These are phyloP conservation scores for Pomacea maculata DNA, from an alignment of 1,140 invertebrate species.

Conservation along the genomic window DNA sequence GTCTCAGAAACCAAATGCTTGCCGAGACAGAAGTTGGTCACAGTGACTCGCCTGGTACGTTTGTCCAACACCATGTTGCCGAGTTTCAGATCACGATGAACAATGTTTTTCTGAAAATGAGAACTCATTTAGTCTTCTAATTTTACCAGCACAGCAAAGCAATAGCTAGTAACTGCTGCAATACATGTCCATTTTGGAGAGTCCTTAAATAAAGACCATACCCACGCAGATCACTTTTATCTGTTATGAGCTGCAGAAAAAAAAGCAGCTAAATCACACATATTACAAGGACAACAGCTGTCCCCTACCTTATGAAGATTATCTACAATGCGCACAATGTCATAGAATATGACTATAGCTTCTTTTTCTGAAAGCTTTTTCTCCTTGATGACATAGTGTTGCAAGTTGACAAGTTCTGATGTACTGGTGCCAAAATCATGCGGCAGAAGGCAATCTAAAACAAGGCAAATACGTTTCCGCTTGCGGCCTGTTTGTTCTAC, in stretches of 20 bases:
- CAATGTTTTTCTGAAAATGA: constrained; percentile 77
- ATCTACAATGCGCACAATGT: constrained; percentile 80
- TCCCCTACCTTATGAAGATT: constrained; percentile 77
- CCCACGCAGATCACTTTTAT: no score
- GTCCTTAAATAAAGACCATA: no score
- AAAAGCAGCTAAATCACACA: background rate
- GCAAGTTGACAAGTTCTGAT: constrained; percentile 78
- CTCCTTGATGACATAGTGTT: constrained; percentile 84
- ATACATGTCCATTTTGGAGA: no score
- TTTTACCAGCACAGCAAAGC: no score
- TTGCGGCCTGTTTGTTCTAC: constrained; percentile 73
- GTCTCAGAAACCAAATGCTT: constrained; percentile 80
- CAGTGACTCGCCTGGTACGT: constrained; percentile 74
- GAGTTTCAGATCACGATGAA: constrained; percentile 83
- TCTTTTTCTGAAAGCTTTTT: constrained; percentile 82
- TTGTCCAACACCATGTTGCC: constrained; percentile 83
- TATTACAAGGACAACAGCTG: background rate
- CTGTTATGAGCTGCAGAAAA: no score
- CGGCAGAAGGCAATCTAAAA: constrained; percentile 79
- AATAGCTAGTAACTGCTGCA: no score
- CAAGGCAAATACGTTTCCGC: constrained; percentile 76
- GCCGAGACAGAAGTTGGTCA: constrained; percentile 86
- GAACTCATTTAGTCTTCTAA: no score
- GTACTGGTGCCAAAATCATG: constrained; percentile 79
- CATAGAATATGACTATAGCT: constrained; percentile 80